phyloP scores from a whole-genome alignment of 2,888 invertebrate genomes.

The Xestia rhomboidea region DNA sequence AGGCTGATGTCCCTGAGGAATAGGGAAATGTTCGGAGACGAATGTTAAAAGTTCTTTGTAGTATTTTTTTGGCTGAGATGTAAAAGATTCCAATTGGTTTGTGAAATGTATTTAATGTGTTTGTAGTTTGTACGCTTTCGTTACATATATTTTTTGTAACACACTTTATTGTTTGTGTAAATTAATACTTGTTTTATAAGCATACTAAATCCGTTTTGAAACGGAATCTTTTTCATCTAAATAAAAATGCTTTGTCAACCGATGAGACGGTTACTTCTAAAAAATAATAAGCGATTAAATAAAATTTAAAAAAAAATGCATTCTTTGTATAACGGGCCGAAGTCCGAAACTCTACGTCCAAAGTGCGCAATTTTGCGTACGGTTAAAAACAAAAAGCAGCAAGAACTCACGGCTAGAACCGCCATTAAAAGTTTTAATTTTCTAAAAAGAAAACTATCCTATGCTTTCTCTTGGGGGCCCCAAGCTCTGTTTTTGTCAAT shows the following conservation, averaged over 20 bases:
- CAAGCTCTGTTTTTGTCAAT: not conserved
- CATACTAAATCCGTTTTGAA: not conserved
- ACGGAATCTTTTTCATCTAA: not conserved
- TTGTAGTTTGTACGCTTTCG: no score
- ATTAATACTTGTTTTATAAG: not conserved
- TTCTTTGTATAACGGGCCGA: no score
- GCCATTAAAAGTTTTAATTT: no score
- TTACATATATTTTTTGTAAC: not conserved
- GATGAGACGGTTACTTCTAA: not conserved
- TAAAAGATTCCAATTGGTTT: not conserved
- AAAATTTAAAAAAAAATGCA: not conserved
- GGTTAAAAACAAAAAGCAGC: not conserved
- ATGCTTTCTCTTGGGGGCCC: not conserved
- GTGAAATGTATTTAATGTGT: constrained; percentile 8
- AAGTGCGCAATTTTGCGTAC: not conserved
- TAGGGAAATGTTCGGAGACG: constrained; percentile 71
- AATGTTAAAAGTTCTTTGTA: constrained; percentile 19
- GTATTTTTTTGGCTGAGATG: constrained; percentile 9
- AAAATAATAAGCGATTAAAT: not conserved
- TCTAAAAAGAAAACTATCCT: not conserved
- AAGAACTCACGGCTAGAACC: not conserved
- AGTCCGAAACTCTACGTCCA: not conserved
- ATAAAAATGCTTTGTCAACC: not conserved
- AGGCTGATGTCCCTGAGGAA: constrained; percentile 80
- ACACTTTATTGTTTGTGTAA: not conserved